Conservation (phyloP, 2,797 vertebrate genomes). For the Urophycis tenuis region DNA sequence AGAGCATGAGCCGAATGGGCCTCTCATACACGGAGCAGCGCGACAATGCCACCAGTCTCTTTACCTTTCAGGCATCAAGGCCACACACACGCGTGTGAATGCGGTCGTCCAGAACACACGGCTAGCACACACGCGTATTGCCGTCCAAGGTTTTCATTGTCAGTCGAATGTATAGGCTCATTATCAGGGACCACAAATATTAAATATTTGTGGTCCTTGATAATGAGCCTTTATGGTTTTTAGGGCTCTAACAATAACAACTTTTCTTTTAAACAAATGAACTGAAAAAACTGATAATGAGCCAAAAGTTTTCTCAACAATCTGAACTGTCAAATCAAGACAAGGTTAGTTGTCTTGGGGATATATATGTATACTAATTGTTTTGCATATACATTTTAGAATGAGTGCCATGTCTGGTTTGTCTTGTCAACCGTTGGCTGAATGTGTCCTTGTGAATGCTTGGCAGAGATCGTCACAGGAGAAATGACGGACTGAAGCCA, state of each 20-base stretch:
- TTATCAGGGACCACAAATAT: neutral
- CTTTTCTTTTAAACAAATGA: neutral
- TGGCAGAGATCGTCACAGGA: slow-evolving; percentile 13
- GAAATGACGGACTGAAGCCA: neutral
- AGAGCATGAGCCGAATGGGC: neutral
- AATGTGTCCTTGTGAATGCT: slow-evolving; percentile 20
- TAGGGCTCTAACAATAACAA: neutral
- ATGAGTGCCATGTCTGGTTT: slow-evolving; percentile 7
- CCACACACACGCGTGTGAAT: neutral
- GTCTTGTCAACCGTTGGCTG: slow-evolving; percentile 18
- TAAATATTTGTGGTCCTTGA: too few relatives aligned
- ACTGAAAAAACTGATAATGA: too few relatives aligned
- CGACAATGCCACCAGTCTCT: neutral
- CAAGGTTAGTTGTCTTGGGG: too few relatives aligned
- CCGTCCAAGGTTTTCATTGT: neutral
- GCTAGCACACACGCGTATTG: neutral
- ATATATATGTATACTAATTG: too few relatives aligned
- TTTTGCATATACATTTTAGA: neutral
- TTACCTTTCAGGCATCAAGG: slow-evolving; percentile 21
- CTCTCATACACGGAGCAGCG: neutral
- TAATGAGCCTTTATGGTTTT: too few relatives aligned
- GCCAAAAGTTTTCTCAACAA: too few relatives aligned
- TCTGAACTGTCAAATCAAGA: too few relatives aligned
- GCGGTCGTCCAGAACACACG: neutral
- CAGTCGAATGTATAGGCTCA: neutral